Evolutionary conservation across 2,888 invertebrate genomes (phyloP).

Genomic region (Sturmia bella): DNA sequence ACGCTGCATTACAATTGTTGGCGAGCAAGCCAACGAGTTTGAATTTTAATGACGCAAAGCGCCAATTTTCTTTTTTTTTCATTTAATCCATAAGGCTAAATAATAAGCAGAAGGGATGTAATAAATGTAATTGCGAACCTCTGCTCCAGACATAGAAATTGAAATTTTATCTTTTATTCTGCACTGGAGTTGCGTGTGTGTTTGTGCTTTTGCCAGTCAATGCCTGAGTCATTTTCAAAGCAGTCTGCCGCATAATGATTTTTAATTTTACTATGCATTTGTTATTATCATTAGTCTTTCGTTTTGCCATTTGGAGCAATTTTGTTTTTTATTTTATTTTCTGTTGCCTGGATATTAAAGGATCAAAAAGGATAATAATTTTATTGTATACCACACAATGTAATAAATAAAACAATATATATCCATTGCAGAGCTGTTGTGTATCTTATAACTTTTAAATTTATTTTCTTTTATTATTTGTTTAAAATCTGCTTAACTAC

Average conservation of each 20-base stretch:
- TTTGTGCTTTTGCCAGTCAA: neutral
- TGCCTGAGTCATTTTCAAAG: constrained; percentile 37
- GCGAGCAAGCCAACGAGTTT: constrained; percentile 18
- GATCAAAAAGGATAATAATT: constrained; percentile 54
- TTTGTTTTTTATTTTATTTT: constrained; percentile 13
- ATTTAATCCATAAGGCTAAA: no score
- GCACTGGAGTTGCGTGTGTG: constrained; percentile 6
- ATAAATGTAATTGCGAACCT: constrained; percentile 28
- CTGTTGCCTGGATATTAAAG: constrained; percentile 5
- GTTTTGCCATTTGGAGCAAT: constrained; percentile 7
- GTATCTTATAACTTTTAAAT: no score
- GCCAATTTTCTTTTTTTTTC: constrained; percentile 26
- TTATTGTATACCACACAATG: constrained; percentile 36
- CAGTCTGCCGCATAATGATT: constrained; percentile 66
- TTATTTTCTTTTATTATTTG: no score
- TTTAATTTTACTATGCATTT: constrained; percentile 68
- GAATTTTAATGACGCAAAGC: neutral
- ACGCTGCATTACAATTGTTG: constrained; percentile 47
- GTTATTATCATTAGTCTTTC: constrained; percentile 51
- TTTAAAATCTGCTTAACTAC: no score
- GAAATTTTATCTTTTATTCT: constrained; percentile 56
- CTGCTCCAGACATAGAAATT: constrained; percentile 63
- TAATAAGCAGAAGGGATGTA: no score
- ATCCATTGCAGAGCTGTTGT: no score
- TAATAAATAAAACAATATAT: no score